Evolutionary conservation across 2,888 invertebrate genomes (phyloP).

Genomic region (Heteromurus nitidus): DNA sequence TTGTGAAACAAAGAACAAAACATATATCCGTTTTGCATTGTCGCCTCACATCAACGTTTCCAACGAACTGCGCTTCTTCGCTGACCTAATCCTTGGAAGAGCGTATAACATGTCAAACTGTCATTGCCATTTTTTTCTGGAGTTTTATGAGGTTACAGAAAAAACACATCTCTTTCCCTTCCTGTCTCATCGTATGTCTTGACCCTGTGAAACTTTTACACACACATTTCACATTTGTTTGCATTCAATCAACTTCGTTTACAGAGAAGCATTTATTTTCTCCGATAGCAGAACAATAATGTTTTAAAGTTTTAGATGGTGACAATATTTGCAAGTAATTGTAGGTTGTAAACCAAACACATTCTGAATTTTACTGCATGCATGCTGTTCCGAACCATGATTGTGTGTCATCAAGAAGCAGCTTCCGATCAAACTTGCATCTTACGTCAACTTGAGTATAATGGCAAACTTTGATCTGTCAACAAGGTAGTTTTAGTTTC

Average conservation of each 20-base stretch:
- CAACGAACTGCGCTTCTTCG: not conserved
- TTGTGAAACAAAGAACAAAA: not conserved
- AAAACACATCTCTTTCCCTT: not conserved
- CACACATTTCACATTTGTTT: not conserved
- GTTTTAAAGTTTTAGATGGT: not conserved
- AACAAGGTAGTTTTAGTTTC: constrained; percentile 43
- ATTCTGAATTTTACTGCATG: constrained; percentile 7
- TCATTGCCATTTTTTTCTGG: constrained; percentile 9
- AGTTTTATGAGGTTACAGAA: not conserved
- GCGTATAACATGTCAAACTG: too few species aligned
- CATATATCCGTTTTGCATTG: not conserved
- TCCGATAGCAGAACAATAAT: not conserved
- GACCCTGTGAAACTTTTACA: not conserved
- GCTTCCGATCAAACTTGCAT: not conserved
- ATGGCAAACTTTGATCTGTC: constrained; percentile 54
- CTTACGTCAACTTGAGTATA: not conserved
- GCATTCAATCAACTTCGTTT: not conserved
- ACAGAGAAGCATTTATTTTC: not conserved
- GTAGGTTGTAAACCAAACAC: not conserved
- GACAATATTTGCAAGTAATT: not conserved
- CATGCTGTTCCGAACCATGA: not conserved
- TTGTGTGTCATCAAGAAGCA: not conserved
- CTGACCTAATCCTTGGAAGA: too few species aligned
- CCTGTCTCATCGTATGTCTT: not conserved
- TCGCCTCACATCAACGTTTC: not conserved